These are phyloP conservation scores for Pollenia griseotomentosa DNA, from an alignment of 2,888 invertebrate genomes.

Conservation along the genomic window DNA sequence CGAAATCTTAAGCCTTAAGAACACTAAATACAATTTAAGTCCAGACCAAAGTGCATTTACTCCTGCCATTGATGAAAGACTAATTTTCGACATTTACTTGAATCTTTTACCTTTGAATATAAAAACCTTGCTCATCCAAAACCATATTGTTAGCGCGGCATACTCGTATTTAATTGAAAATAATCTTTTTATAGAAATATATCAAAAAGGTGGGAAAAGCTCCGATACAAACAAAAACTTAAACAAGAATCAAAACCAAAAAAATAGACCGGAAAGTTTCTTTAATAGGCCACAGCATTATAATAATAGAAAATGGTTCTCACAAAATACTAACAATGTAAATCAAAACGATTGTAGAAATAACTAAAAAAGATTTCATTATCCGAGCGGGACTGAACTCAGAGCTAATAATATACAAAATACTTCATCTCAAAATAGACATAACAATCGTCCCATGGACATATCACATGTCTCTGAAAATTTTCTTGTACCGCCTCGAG, in stretches of 20 bases:
- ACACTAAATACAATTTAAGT: constrained; percentile 56
- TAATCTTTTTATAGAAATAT: constrained; percentile 57
- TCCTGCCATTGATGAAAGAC: constrained; percentile 55
- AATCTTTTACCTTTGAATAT: constrained; percentile 57
- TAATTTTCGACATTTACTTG: constrained; percentile 61
- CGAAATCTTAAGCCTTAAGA: constrained; percentile 52
- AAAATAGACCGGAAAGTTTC: neutral
- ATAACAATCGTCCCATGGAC: constrained; percentile 32
- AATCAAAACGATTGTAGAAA: neutral
- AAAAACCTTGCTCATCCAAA: constrained; percentile 61
- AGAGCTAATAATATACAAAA: too few species aligned
- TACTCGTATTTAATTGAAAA: constrained; percentile 56
- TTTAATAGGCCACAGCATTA: neutral
- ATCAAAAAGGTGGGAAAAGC: neutral
- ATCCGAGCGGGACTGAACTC: too few species aligned
- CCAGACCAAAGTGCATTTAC: constrained; percentile 39
- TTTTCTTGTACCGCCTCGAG: constrained; percentile 28
- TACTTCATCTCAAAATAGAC: neutral
- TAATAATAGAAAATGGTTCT: neutral
- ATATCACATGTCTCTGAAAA: neutral
- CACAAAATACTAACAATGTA: neutral
- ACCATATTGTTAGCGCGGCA: constrained; percentile 52
- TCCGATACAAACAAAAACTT: neutral
- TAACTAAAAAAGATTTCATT: neutral
- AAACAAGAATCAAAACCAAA: constrained; percentile 6